These are phyloP conservation scores for Cyanoderma ruficeps DNA, from an alignment of 2,113 vertebrate species.

Conservation along the genomic window DNA sequence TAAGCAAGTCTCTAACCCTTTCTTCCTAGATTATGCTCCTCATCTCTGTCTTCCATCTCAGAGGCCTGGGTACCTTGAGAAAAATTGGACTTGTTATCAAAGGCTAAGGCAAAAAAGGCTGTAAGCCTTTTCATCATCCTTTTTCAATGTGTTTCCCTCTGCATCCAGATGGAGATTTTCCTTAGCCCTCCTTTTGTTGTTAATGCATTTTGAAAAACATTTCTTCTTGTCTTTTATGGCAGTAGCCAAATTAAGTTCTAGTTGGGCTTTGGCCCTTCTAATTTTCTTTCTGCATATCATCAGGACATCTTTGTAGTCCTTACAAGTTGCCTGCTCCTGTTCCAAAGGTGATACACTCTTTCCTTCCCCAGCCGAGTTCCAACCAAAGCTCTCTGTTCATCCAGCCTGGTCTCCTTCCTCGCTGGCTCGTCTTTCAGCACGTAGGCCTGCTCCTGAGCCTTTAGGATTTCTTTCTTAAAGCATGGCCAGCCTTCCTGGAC, in stretches of 20 bases:
- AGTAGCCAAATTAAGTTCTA: background rate
- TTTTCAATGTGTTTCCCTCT: background rate
- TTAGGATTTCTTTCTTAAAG: background rate
- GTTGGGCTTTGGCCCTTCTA: background rate
- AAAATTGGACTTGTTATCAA: background rate
- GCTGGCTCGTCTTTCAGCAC: accelerated
- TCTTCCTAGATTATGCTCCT: background rate
- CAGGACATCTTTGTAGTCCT: background rate
- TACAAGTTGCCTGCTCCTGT: background rate
- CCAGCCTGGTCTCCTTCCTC: background rate
- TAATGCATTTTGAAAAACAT: background rate
- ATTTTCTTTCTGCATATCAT: background rate
- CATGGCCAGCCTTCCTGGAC: background rate
- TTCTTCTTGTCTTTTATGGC: background rate
- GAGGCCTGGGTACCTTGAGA: background rate
- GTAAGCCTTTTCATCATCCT: background rate
- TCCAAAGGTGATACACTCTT: background rate
- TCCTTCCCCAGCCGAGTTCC: background rate
- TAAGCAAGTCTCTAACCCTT: background rate
- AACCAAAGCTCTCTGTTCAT: background rate
- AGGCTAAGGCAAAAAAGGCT: background rate
- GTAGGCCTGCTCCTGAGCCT: background rate
- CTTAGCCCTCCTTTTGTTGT: background rate
- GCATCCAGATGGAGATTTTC: background rate
- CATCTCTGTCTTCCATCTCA: background rate